These are phyloP conservation scores for Hemiprocne comata DNA, from an alignment of 2,113 vertebrate genomes.

Conservation along the genomic window DNA sequence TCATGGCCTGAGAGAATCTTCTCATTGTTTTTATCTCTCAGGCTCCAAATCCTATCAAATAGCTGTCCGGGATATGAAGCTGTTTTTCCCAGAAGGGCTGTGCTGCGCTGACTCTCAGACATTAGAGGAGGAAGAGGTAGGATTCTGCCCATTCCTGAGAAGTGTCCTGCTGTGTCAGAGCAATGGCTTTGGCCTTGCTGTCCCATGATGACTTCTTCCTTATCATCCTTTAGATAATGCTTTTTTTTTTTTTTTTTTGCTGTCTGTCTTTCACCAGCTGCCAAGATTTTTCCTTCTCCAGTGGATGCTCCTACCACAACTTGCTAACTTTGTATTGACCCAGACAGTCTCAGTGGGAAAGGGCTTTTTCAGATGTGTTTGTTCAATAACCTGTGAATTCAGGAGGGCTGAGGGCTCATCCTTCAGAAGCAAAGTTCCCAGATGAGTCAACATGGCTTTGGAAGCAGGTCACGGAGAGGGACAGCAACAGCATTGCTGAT, in stretches of 20 bases:
- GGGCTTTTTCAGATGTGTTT: background rate
- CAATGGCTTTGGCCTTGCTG: background rate
- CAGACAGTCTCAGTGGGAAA: background rate
- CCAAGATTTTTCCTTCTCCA: background rate
- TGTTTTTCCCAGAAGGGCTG: slow-evolving; percentile 77
- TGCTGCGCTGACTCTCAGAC: slow-evolving; percentile 51
- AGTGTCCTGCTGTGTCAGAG: background rate
- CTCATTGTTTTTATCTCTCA: slow-evolving; percentile 43
- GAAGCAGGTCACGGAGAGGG: background rate
- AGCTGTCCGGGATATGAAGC: slow-evolving; percentile 71
- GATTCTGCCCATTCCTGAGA: background rate
- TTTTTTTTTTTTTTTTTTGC: background rate
- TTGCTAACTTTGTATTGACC: background rate
- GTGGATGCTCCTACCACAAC: background rate
- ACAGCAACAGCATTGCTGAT: background rate
- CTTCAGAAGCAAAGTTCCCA: background rate
- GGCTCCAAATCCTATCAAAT: slow-evolving; percentile 71
- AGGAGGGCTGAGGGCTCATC: background rate
- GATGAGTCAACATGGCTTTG: background rate
- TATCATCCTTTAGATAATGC: background rate
- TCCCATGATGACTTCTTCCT: background rate
- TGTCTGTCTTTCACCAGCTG: background rate
- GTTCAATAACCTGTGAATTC: background rate
- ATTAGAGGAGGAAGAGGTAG: slow-evolving; percentile 71
- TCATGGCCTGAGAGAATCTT: slow-evolving; percentile 60